Evolutionary conservation across 2,888 invertebrate species (phyloP).

Genomic region (Cheilosia variabilis): DNA sequence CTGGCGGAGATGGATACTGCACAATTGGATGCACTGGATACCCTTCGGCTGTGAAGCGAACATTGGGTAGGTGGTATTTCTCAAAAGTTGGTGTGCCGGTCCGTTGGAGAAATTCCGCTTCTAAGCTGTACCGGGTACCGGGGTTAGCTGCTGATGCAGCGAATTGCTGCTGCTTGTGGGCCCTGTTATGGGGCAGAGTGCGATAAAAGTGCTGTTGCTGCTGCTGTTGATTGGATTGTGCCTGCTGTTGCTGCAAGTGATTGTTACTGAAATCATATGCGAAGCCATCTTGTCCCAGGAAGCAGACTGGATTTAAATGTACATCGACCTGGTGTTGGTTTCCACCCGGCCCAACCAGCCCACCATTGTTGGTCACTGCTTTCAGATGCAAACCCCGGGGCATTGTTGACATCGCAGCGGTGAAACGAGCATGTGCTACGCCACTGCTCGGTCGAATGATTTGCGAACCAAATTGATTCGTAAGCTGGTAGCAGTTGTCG

Average conservation of each 20-base stretch:
- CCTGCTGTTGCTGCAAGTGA: conserved; percentile 80
- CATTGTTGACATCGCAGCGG: conserved; percentile 84
- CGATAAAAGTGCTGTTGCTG: conserved; percentile 86
- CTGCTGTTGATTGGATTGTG: conserved; percentile 77
- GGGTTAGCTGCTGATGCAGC: conserved; percentile 85
- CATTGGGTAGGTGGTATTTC: conserved; percentile 84
- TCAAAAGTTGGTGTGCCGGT: conserved; percentile 85
- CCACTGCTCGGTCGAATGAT: conserved; percentile 78
- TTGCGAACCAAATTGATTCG: conserved; percentile 86
- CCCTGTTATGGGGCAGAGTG: conserved; percentile 90
- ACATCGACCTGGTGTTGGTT: conserved; percentile 88
- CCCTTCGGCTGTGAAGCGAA: conserved; percentile 92
- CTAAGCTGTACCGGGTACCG: conserved; percentile 86
- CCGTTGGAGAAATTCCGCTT: conserved; percentile 87
- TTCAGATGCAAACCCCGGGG: conserved; percentile 84
- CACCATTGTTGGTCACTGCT: conserved; percentile 78
- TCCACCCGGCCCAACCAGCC: conserved; percentile 76
- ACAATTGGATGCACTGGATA: conserved; percentile 86
- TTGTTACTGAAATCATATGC: conserved; percentile 84
- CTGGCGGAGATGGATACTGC: conserved; percentile 88
- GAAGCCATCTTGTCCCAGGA: conserved; percentile 91
- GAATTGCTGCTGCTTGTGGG: conserved; percentile 81
- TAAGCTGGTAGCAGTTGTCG: conserved; percentile 83
- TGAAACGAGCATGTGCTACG: conserved; percentile 79
- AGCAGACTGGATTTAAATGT: conserved; percentile 90